Conservation (phyloP, 2,113 vertebrate genomes). For the Xiphophorus maculatus region DNA sequence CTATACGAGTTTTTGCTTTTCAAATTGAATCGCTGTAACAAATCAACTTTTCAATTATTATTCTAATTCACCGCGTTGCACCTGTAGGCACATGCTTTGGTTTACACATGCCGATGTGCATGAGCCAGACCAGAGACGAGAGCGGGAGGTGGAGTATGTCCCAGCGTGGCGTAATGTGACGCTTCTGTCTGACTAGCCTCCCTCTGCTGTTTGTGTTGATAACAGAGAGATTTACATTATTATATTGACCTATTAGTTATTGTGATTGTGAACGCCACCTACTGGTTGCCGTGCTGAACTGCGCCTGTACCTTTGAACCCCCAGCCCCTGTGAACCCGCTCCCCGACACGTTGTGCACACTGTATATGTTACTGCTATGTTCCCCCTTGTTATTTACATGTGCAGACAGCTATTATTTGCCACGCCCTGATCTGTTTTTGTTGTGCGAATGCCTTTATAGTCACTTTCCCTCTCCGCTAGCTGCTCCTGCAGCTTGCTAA, state of each 20-base stretch:
- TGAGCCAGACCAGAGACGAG: slow-evolving; percentile 51
- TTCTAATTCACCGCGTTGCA: neutral
- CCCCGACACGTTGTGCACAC: slow-evolving; percentile 57
- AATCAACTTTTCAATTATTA: neutral
- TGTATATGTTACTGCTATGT: slow-evolving; percentile 61
- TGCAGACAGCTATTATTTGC: slow-evolving; percentile 51
- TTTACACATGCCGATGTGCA: slow-evolving; percentile 55
- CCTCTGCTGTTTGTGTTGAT: slow-evolving; percentile 70
- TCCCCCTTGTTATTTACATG: slow-evolving; percentile 57
- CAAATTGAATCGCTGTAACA: neutral
- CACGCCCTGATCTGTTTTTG: slow-evolving; percentile 28
- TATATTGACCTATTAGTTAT: slow-evolving; percentile 74
- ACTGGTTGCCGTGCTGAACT: slow-evolving; percentile 73
- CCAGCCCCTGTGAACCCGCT: slow-evolving; percentile 1
- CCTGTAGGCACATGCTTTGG: slow-evolving; percentile 55
- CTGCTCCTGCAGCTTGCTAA: slow-evolving; percentile 38
- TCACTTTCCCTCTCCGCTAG: slow-evolving; percentile 13
- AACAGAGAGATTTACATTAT: slow-evolving; percentile 72
- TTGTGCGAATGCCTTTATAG: slow-evolving; percentile 40
- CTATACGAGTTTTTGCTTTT: neutral
- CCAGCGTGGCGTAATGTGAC: slow-evolving; percentile 62
- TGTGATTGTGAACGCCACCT: slow-evolving; percentile 74
- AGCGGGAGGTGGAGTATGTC: slow-evolving; percentile 36
- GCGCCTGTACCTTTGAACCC: slow-evolving; percentile 47
- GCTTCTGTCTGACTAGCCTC: slow-evolving; percentile 62